These are phyloP conservation scores for Takifugu rubripes DNA, from an alignment of 2,797 vertebrate species.

Conservation along the genomic window DNA sequence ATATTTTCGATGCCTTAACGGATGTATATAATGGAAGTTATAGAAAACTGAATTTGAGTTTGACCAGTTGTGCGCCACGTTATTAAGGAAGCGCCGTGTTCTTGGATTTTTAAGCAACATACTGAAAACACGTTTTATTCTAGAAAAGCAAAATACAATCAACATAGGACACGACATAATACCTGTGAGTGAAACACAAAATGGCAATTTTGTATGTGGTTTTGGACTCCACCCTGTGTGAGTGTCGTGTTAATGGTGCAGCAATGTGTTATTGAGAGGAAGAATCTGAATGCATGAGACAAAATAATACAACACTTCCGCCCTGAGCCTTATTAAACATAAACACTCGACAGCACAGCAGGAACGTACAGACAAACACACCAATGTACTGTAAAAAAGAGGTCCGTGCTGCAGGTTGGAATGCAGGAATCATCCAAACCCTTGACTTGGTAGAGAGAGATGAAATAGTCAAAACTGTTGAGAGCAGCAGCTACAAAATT, in stretches of 20 bases:
- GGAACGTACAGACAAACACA: conserved; percentile 35
- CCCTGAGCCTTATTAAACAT: conserved; percentile 74
- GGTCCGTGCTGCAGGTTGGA: conserved; percentile 59
- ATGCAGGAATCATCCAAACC: conserved; percentile 56
- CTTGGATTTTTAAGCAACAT: conserved; percentile 16
- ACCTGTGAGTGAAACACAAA: conserved; percentile 49
- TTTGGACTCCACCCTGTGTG: conserved; percentile 20
- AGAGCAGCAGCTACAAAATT: conserved; percentile 19
- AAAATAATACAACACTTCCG: conserved; percentile 61
- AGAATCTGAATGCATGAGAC: conserved; percentile 53
- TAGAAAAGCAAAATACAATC: conserved; percentile 50
- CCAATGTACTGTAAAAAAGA: conserved; percentile 54
- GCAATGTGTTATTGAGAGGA: conserved; percentile 45
- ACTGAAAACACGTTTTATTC: conserved; percentile 61
- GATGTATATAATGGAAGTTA: no score
- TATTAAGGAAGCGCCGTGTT: not conserved
- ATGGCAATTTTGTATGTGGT: conserved; percentile 24
- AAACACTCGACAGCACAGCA: conserved; percentile 55
- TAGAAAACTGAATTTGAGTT: not conserved
- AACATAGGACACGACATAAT: conserved; percentile 48
- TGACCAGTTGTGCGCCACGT: not conserved
- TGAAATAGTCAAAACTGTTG: not conserved
- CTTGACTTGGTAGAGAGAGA: not conserved
- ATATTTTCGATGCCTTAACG: not conserved
- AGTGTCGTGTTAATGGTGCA: conserved; percentile 27